Conservation (phyloP, 1,140 invertebrate species). For the Cotesia glomerata region DNA sequence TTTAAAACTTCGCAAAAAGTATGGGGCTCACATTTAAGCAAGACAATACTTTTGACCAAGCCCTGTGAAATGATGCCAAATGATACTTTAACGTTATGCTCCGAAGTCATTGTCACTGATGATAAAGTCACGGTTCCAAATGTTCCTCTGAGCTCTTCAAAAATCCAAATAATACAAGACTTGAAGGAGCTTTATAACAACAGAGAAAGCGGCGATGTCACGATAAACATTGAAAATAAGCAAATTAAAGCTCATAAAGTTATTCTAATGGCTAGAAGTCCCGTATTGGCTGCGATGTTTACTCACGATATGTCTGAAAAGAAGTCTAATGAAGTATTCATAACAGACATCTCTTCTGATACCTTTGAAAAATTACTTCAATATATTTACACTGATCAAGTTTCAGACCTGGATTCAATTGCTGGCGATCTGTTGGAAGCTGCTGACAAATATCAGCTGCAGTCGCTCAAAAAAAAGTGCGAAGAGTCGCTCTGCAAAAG, state of each 20-base stretch:
- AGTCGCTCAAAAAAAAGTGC: not conserved
- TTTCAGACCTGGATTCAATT: not conserved
- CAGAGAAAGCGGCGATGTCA: not conserved
- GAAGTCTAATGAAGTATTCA: conserved; percentile 63
- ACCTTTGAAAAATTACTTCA: conserved; percentile 15
- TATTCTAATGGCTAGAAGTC: conserved; percentile 58
- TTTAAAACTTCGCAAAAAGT: no score
- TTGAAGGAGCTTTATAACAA: not conserved
- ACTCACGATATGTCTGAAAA: conserved; percentile 67
- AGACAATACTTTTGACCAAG: no score
- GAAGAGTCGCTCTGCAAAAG: not conserved
- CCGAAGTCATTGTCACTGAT: not conserved
- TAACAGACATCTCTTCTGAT: conserved; percentile 63
- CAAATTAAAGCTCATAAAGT: conserved; percentile 29
- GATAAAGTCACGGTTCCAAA: not conserved
- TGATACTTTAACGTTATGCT: no score
- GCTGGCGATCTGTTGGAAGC: not conserved
- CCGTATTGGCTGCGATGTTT: conserved; percentile 71
- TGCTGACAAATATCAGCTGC: conserved; percentile 13
- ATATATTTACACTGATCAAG: conserved; percentile 15
- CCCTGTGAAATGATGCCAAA: not conserved
- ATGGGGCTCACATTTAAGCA: no score
- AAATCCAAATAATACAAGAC: not conserved
- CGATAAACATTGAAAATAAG: not conserved
- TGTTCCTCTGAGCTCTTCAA: not conserved